A percentile compares a stretch with the other conserved stretches of the same genome.
Evolutionary conservation across 35 echinoderm and acorn worm genomes (phyloP).

Genomic region (Amphiura filiformis): DNA sequence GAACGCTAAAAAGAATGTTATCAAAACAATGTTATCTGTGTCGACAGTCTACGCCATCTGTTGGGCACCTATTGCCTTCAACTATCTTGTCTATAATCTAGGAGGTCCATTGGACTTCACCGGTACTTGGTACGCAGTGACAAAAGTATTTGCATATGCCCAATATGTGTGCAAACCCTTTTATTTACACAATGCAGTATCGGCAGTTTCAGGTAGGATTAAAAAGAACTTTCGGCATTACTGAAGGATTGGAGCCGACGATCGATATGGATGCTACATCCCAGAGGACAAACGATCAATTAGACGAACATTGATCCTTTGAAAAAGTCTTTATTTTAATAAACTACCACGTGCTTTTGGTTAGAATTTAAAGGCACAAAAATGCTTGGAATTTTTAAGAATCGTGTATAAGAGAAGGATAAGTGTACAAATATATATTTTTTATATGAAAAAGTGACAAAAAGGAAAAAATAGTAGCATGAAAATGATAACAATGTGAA

Average conservation of each 20-base stretch:
- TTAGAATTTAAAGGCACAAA: no score
- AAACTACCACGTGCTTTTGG: no score
- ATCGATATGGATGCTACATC: neutral
- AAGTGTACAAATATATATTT: no score
- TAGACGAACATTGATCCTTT: no score
- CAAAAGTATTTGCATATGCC: slow-evolving; percentile 72
- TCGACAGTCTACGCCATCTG: slow-evolving; percentile 72
- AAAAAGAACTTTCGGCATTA: slow-evolving; percentile 26
- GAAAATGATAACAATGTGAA: no score
- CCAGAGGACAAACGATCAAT: neutral
- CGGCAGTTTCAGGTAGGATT: slow-evolving; percentile 78
- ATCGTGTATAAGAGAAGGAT: no score
- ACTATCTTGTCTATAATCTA: slow-evolving; percentile 76
- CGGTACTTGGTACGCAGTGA: slow-evolving; percentile 48
- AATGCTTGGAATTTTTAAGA: no score
- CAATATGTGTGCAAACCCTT: slow-evolving; percentile 85
- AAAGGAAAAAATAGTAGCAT: no score
- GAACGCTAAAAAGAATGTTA: slow-evolving; percentile 57
- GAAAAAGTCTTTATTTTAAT: no score
- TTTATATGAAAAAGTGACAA: no score
- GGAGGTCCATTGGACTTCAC: slow-evolving; percentile 63
- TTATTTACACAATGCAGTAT: slow-evolving; percentile 92
- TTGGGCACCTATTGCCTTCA: slow-evolving; percentile 79
- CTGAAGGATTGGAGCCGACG: neutral
- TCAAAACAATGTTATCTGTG: slow-evolving; percentile 73